phyloP scores from a whole-genome alignment of 2,797 vertebrate genomes.

The Discoglossus pictus region DNA sequence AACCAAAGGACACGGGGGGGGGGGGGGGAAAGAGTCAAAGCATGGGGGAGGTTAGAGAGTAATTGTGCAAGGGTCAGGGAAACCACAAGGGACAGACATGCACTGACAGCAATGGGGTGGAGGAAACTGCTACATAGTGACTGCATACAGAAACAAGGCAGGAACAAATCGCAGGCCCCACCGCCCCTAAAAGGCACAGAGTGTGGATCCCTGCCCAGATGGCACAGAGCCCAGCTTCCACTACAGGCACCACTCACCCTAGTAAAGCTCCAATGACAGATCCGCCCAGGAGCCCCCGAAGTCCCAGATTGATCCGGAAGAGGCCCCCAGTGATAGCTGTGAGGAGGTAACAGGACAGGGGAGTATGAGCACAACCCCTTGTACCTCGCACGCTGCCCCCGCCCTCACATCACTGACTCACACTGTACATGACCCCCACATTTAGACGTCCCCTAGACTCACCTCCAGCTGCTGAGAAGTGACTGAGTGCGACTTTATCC shows the following conservation, averaged over 20 bases:
- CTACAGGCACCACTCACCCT: constrained; percentile 74
- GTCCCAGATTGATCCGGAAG: constrained; percentile 86
- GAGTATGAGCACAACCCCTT: too few relatives aligned
- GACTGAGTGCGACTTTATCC: constrained; percentile 73
- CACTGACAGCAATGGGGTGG: not conserved
- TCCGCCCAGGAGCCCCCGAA: constrained; percentile 79
- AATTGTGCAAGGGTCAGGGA: too few relatives aligned
- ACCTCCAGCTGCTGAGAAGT: constrained; percentile 90
- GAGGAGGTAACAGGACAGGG: constrained; percentile 41
- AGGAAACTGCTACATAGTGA: too few relatives aligned
- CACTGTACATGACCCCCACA: too few relatives aligned
- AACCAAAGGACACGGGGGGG: too few relatives aligned
- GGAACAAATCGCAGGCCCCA: not conserved
- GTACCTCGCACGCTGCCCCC: too few relatives aligned
- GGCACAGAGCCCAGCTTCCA: not conserved
- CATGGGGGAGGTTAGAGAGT: not conserved
- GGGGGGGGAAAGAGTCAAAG: not conserved
- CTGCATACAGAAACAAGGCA: too few relatives aligned
- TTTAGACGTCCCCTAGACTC: too few relatives aligned
- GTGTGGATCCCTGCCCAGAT: not conserved
- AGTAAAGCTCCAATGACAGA: constrained; percentile 76
- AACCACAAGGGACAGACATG: not conserved
- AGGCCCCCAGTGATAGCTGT: constrained; percentile 85
- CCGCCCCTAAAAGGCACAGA: not conserved
- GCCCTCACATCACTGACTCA: too few relatives aligned